These are phyloP conservation scores for Plebejus melissa DNA, from an alignment of 2,888 invertebrate genomes.

Conservation along the genomic window DNA sequence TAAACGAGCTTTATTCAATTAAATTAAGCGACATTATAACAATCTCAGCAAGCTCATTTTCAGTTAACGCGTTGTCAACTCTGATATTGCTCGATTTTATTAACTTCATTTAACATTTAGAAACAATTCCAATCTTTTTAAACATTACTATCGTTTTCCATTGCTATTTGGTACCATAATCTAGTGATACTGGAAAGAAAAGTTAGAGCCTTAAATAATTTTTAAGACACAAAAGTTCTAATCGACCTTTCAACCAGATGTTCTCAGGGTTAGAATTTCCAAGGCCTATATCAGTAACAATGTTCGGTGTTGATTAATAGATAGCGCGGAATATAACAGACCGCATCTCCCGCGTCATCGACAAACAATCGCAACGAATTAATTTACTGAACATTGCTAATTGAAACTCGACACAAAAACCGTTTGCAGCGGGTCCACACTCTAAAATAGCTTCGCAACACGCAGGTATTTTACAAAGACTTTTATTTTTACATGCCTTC, in stretches of 20 bases:
- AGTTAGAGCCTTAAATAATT: not conserved
- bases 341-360: conserved; percentile 38
- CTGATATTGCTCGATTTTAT: conserved; percentile 55
- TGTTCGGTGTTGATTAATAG: conserved; percentile 40
- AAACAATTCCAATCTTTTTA: not conserved
- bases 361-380: conserved; percentile 38
- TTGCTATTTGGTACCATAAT: not conserved
- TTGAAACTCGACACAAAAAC: conserved; percentile 51
- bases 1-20: conserved; percentile 77
- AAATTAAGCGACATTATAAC: conserved; percentile 74
- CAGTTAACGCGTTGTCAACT: conserved; percentile 53
- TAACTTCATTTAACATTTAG: conserved; percentile 32
- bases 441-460: conserved; percentile 11
- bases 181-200: not conserved
- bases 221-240: not conserved
- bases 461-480: not conserved
- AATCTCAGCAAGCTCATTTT: conserved; percentile 69
- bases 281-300: conserved; percentile 33
- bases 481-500: not conserved
- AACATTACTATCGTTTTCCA: not conserved
- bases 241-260: not conserved
- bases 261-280: not conserved
- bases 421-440: conserved; percentile 43
- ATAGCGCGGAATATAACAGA: conserved; percentile 36
- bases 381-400: conserved; percentile 31